Percentiles rank a stretch among this genome's conserved stretches.
phyloP scores from a whole-genome alignment of 2,888 invertebrate genomes.

The Molanna angustata region DNA sequence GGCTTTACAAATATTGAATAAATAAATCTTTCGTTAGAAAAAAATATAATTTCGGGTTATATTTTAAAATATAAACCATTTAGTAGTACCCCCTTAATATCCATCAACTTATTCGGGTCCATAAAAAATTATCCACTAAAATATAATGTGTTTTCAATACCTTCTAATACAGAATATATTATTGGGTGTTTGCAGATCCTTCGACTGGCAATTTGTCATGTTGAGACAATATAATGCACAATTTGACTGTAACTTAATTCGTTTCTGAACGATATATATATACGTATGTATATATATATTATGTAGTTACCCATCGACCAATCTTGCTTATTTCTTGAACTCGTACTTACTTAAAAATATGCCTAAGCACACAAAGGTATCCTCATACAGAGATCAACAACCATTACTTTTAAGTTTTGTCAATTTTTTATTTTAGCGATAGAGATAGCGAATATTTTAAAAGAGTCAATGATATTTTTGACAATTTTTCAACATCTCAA shows the following conservation, averaged over 20 bases:
- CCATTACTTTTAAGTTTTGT: neutral
- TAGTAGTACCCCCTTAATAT: too few species aligned
- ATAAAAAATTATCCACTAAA: too few species aligned
- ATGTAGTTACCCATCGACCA: neutral
- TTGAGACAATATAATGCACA: too few species aligned
- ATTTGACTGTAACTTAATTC: conserved; percentile 24
- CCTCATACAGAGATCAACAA: conserved; percentile 10
- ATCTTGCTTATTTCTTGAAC: conserved; percentile 25
- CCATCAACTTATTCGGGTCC: too few species aligned
- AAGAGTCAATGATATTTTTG: neutral
- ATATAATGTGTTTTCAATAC: too few species aligned
- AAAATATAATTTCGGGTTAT: too few species aligned
- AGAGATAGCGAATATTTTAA: neutral
- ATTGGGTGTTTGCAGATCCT: too few species aligned
- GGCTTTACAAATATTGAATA: too few species aligned
- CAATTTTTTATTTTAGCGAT: neutral
- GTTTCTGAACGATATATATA: conserved; percentile 20
- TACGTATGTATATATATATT: neutral
- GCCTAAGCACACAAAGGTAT: conserved; percentile 28
- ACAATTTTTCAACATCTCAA: neutral
- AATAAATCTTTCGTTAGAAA: too few species aligned
- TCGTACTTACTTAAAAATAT: conserved; percentile 29
- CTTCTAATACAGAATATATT: too few species aligned
- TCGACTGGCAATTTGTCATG: too few species aligned
- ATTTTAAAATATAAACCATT: too few species aligned